Percentiles rank a stretch among this genome's conserved stretches.
Evolutionary conservation across 2,888 invertebrate species (phyloP).

Genomic region (Cheilosia vernalis): DNA sequence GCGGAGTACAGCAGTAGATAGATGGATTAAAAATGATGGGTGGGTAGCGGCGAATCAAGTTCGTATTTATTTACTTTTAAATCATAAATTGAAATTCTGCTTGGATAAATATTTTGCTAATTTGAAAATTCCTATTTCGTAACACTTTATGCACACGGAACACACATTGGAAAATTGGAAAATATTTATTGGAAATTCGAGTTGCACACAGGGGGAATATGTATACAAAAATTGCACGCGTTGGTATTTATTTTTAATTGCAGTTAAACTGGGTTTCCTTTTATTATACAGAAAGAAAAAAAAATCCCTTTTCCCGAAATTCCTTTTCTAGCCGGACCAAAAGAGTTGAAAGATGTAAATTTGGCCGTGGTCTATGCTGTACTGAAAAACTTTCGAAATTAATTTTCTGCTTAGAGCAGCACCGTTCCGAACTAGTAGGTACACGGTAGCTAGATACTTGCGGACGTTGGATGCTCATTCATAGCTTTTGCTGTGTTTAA

Average conservation of each 20-base stretch:
- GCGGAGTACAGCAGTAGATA: slow-evolving; percentile 67
- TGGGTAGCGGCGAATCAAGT: slow-evolving; percentile 45
- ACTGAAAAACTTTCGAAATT: slow-evolving; percentile 73
- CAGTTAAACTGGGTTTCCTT: neutral
- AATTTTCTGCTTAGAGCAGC: slow-evolving; percentile 62
- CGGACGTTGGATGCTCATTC: slow-evolving; percentile 39
- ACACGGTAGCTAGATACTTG: slow-evolving; percentile 45
- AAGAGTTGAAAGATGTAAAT: slow-evolving; percentile 68
- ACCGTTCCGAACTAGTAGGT: slow-evolving; percentile 72
- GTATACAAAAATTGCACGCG: slow-evolving; percentile 10
- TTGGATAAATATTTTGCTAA: slow-evolving; percentile 18
- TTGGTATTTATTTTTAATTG: neutral
- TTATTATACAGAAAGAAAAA: neutral
- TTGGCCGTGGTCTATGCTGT: slow-evolving; percentile 77
- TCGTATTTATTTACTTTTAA: slow-evolving; percentile 60
- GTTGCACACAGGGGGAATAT: neutral
- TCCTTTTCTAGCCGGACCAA: slow-evolving; percentile 25
- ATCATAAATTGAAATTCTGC: slow-evolving; percentile 40
- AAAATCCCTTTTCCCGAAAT: slow-evolving; percentile 41
- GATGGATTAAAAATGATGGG: slow-evolving; percentile 6
- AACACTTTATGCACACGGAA: slow-evolving; percentile 74
- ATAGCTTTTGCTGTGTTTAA: slow-evolving; percentile 56
- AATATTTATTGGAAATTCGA: slow-evolving; percentile 10
- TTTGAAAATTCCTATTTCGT: slow-evolving; percentile 62
- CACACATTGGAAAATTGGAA: slow-evolving; percentile 30